Base-by-base conservation (phyloP, 2,113 vertebrate genomes). In the Laterallus jamaicensis region DNA sequence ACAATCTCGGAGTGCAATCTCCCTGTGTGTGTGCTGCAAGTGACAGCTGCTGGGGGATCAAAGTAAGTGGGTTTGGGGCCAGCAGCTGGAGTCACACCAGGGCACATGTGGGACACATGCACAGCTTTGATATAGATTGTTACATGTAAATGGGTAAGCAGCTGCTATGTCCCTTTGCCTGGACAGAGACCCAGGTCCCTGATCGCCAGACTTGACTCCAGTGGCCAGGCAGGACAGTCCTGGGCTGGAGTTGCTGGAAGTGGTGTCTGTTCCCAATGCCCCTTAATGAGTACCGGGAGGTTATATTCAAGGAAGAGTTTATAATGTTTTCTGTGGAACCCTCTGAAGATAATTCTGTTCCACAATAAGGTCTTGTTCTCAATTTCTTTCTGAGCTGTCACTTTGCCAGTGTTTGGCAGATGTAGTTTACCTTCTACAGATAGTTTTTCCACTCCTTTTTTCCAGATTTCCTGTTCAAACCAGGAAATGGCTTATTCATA, bases 61-160 rank as follows among this genome's bases (percentile, higher is more conserved):
- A 15, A 35, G 21, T 15, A 31, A 31, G 25, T 24, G 13, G 12
- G 35, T 60, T 49, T 60, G 19, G 19, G 32, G 25, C 25, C 58
- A 78, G 31, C 21, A 80, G 17, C n/a, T 75, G 25, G 17, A 55
- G 39, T 21, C 47, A 35, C 8, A 21, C 20, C 15, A 4, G 29
- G 7, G 44, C 44, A 47, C 44, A 47, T 47, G 44, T 19, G 42
- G 42, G 28, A 64, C 6, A 13, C 1, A 0, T 22, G 4, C 1
- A 0, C n/a, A 54, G 32, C 13, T 77, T 52, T 15, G 11, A 24
- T 11, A 9, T 19, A 52, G 42, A 28, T 64, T 37, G 19, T 77
- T 47, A 64, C 3, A 0, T 29, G 28, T 9, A 66, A 52, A 28
- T 0, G 1, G 8, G 15, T 66, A 42, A 42, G 12, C 9, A 9